Conservation (phyloP, 2,888 invertebrate species). For the Miltochrista miniata region DNA sequence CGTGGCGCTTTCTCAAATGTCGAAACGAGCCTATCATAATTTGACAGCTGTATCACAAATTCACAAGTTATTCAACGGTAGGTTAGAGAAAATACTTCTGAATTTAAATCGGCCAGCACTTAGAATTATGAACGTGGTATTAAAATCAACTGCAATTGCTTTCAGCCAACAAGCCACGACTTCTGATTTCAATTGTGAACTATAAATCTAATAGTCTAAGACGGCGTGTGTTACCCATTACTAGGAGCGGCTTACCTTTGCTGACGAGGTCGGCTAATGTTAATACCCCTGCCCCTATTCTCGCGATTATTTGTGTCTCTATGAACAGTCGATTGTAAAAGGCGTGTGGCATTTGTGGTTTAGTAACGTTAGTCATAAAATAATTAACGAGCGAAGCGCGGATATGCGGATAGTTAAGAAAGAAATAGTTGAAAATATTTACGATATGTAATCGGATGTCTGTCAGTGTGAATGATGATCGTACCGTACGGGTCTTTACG, state of each 20-base stretch:
- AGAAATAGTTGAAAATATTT: neutral
- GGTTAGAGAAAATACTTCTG: too few relatives aligned
- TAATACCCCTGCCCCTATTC: constrained; percentile 30
- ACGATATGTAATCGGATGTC: constrained; percentile 9
- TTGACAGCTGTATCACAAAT: too few relatives aligned
- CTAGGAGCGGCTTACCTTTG: constrained; percentile 54
- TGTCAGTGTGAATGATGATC: constrained; percentile 11
- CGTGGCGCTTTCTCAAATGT: too few relatives aligned
- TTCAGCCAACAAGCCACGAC: too few relatives aligned
- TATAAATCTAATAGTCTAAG: constrained; percentile 50
- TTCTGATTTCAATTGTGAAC: constrained; percentile 50
- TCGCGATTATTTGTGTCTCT: constrained; percentile 25
- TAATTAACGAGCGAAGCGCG: neutral
- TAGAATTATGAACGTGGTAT: too few relatives aligned
- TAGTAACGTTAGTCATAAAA: neutral
- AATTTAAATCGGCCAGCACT: too few relatives aligned
- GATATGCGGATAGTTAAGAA: constrained; percentile 8
- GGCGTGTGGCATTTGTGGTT: constrained; percentile 18
- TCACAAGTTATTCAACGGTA: too few relatives aligned
- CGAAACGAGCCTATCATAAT: too few relatives aligned
- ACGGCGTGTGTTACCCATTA: constrained; percentile 25
- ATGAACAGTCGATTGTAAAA: constrained; percentile 10
- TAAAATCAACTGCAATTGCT: too few relatives aligned
- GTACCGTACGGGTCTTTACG: neutral
- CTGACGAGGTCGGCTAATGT: constrained; percentile 52